These are phyloP conservation scores for Drosophila multiciliata DNA, from an alignment of 2,888 invertebrate genomes.

Conservation along the genomic window DNA sequence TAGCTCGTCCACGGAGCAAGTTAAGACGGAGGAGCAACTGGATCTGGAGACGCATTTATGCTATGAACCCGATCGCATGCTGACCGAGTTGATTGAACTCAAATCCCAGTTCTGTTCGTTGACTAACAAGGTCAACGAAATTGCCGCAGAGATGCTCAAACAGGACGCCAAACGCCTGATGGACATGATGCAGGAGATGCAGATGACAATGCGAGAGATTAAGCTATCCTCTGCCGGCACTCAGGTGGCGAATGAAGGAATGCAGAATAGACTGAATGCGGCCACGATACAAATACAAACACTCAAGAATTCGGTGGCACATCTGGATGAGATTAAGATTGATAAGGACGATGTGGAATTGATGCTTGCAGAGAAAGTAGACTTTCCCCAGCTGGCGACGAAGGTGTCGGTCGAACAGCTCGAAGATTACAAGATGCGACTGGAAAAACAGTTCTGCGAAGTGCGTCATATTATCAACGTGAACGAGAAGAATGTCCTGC, in stretches of 20 bases:
- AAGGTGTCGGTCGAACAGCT: slow-evolving; percentile 91
- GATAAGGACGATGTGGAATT: slow-evolving; percentile 90
- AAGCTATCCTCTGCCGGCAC: slow-evolving; percentile 38
- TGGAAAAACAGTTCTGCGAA: slow-evolving; percentile 79
- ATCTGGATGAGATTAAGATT: slow-evolving; percentile 88
- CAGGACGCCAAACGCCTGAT: slow-evolving; percentile 71
- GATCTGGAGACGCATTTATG: slow-evolving; percentile 69
- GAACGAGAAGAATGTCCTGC: slow-evolving; percentile 76
- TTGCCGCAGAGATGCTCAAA: slow-evolving; percentile 68
- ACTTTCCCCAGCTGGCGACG: slow-evolving; percentile 88
- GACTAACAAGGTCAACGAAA: slow-evolving; percentile 78
- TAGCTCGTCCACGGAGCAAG: slow-evolving; percentile 48
- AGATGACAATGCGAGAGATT: slow-evolving; percentile 62
- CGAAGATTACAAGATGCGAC: slow-evolving; percentile 86
- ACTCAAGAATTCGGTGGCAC: slow-evolving; percentile 56
- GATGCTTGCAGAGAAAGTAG: slow-evolving; percentile 91
- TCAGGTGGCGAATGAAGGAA: slow-evolving; percentile 50
- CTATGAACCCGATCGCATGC: slow-evolving; percentile 74
- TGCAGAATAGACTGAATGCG: slow-evolving; percentile 37
- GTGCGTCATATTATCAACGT: slow-evolving; percentile 65
- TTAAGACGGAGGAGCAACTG: slow-evolving; percentile 65
- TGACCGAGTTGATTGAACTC: slow-evolving; percentile 75
- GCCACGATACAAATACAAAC: slow-evolving; percentile 38
- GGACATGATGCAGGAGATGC: slow-evolving; percentile 62
- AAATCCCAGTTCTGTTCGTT: slow-evolving; percentile 77